phyloP scores from a whole-genome alignment of 2,888 invertebrate species.

The Cephalotes varians region DNA sequence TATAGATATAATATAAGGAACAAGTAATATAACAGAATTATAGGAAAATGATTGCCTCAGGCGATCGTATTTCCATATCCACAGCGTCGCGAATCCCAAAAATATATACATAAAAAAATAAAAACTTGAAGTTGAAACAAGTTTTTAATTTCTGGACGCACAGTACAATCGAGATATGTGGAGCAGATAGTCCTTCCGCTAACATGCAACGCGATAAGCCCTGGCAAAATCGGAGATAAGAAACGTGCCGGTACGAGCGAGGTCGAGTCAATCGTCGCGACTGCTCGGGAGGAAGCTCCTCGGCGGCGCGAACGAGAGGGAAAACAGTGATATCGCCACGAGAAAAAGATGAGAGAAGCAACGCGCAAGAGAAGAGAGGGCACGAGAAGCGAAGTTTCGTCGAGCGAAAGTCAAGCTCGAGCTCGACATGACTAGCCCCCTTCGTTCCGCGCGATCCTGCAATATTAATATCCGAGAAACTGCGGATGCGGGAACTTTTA shows the following conservation, averaged over 20 bases:
- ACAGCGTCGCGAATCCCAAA: background rate
- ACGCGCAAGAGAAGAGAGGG: slow-evolving; percentile 24
- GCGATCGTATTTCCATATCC: background rate
- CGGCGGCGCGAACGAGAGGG: slow-evolving; percentile 26
- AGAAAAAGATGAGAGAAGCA: slow-evolving; percentile 61
- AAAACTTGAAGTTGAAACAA: background rate
- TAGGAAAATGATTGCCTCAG: background rate
- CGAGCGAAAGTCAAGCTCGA: slow-evolving; percentile 82
- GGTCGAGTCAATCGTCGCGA: background rate
- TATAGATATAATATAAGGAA: background rate
- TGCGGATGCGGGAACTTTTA: slow-evolving; percentile 75
- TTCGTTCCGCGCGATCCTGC: slow-evolving; percentile 74
- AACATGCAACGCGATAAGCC: slow-evolving; percentile 8
- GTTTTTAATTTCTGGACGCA: background rate
- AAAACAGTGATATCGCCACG: slow-evolving; percentile 56
- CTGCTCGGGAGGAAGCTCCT: slow-evolving; percentile 16
- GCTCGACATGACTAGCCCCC: slow-evolving; percentile 62
- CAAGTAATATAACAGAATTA: background rate
- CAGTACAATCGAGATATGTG: background rate
- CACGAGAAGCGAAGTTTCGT: slow-evolving; percentile 54
- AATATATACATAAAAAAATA: background rate
- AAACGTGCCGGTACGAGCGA: background rate
- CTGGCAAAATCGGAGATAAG: slow-evolving; percentile 1
- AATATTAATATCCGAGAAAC: slow-evolving; percentile 78
- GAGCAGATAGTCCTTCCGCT: background rate